phyloP scores from a whole-genome alignment of 2,888 invertebrate species.

The Tetanocera ferruginea region DNA sequence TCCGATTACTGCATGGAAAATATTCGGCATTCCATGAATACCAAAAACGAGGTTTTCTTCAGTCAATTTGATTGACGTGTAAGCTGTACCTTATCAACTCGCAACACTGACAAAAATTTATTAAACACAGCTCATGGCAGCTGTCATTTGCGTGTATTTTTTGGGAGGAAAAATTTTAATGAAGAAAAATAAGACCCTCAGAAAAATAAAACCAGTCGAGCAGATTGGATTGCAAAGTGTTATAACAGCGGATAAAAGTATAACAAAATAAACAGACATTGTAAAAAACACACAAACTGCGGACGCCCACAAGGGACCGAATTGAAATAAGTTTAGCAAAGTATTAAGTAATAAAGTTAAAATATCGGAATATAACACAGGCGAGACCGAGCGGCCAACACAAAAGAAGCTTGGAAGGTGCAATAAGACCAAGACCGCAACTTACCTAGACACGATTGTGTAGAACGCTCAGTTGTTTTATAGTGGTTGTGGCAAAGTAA shows the following conservation, averaged over 20 bases:
- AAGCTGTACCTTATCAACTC: no score
- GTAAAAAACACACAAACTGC: background rate
- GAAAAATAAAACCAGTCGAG: conserved; percentile 40
- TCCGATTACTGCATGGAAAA: no score
- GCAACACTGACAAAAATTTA: background rate
- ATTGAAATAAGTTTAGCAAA: background rate
- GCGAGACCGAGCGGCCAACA: background rate
- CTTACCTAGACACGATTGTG: background rate
- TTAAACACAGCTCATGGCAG: conserved; percentile 13
- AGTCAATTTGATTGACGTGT: no score
- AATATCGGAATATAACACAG: background rate
- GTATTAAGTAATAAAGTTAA: background rate
- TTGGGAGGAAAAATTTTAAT: background rate
- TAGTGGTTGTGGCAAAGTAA: conserved; percentile 15
- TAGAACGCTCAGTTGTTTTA: background rate
- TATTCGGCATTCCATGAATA: no score
- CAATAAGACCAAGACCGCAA: background rate
- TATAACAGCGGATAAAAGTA: background rate
- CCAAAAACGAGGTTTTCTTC: no score
- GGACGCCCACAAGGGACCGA: conserved; percentile 26
- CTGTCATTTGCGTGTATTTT: conserved; percentile 23
- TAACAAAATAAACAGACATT: background rate
- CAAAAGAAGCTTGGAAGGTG: background rate
- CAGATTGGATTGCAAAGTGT: conserved; percentile 18
- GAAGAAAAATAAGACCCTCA: conserved; percentile 37